These are phyloP conservation scores for Sialis lutaria DNA, from an alignment of 2,888 invertebrate genomes.

Conservation along the genomic window DNA sequence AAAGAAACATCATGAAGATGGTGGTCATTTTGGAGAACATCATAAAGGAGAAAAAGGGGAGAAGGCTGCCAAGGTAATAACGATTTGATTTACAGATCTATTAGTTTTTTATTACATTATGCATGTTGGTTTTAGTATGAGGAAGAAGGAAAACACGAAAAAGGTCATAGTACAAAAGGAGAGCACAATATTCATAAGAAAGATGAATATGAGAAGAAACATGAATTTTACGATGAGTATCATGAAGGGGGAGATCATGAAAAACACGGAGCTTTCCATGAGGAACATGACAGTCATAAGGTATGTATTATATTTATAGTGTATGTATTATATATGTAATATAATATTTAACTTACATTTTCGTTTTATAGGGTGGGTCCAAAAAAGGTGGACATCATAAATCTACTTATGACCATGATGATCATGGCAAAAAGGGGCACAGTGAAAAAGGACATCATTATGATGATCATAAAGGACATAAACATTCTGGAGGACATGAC, in stretches of 20 bases:
- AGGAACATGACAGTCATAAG: constrained; percentile 31
- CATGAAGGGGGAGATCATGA: constrained; percentile 48
- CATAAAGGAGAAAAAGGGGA: constrained; percentile 33
- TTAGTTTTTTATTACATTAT: neutral
- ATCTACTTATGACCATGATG: constrained; percentile 28
- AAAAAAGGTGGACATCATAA: constrained; percentile 35
- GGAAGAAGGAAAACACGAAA: constrained; percentile 48
- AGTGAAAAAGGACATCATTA: constrained; percentile 35
- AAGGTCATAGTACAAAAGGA: constrained; percentile 58
- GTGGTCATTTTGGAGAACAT: constrained; percentile 28
- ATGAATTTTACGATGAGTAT: constrained; percentile 59
- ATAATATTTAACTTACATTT: neutral
- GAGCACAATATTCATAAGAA: constrained; percentile 58
- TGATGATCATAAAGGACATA: constrained; percentile 37
- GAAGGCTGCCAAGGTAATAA: constrained; percentile 23
- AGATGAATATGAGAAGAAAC: constrained; percentile 57
- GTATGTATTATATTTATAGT: constrained; percentile 12
- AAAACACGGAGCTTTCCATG: constrained; percentile 41
- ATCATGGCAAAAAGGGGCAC: constrained; percentile 37
- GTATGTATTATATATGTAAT: too few species aligned
- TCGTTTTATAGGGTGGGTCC: constrained; percentile 33
- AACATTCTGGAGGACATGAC: constrained; percentile 35
- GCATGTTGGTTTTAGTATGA: constrained; percentile 26
- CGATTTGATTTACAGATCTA: neutral
- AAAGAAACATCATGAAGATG: constrained; percentile 31